Evolutionary conservation across 2,888 invertebrate genomes (phyloP), one percentile per base, ranked within the genome.

Genomic region (Ennomos erosarius): DNA sequence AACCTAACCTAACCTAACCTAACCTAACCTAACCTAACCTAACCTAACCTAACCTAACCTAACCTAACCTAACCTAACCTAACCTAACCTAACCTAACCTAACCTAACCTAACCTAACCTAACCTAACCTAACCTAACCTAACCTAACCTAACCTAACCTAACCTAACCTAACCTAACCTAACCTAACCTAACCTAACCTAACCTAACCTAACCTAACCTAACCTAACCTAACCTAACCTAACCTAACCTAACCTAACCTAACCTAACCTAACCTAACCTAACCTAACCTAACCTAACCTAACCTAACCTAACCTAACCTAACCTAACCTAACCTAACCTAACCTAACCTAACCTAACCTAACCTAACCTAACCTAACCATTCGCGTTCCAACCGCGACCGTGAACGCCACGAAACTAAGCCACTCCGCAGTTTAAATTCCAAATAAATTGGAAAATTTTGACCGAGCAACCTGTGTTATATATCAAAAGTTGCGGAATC

Each of bases 311-410:
- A 44, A 44, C 44, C 44, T 44, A 44, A 44, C 44, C 44, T 44
- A 44, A 44, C 44, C 44, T 35, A 35, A 35, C 35, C 35, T 35
- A 35, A 35, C 35, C 35, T 44, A 44, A 44, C 44, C 45, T 45
- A 45, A 45, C 45, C 45, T 45, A 45, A 45, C 45, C 51, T 51
- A 57, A 56, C 56, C 56, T 56, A 56, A 56, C 56, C 55, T 55
- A 59, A 56, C 59, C 59, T 54, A 59, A 59, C 59, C 59, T 54
- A 59, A 59, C 59, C 59, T 54, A 59, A 59, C 59, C 59, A n/a
- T n/a, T n/a, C n/a, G n/a, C n/a, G n/a, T n/a, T n/a, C n/a, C n/a
- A n/a, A n/a, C n/a, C n/a, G n/a, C n/a, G n/a, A n/a, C n/a, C n/a
- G n/a, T n/a, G n/a, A n/a, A n/a, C n/a, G n/a, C n/a, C n/a, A n/a